Percentiles rank a stretch among this genome's conserved stretches.
Conservation (phyloP, 2,888 invertebrate species). For the Papilio demoleus region DNA sequence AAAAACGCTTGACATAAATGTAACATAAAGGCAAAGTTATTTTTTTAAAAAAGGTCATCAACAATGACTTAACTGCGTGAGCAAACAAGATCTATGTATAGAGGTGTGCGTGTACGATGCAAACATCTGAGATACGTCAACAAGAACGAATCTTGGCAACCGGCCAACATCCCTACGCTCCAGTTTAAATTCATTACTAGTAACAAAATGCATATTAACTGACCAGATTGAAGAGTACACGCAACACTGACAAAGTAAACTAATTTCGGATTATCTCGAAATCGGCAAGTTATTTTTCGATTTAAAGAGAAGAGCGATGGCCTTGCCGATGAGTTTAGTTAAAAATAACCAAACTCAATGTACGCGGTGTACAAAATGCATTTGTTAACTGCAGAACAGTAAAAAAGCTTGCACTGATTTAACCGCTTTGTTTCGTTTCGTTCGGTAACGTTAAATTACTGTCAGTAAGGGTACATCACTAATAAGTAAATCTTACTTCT, state of each 20-base stretch:
- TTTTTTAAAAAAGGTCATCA: neutral
- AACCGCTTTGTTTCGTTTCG: neutral
- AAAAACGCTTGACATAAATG: neutral
- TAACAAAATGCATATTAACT: conserved; percentile 48
- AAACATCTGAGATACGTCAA: conserved; percentile 38
- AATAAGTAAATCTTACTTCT: no score
- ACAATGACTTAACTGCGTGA: conserved; percentile 47
- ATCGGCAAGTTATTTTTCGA: conserved; percentile 5
- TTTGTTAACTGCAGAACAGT: neutral
- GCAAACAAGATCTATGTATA: conserved; percentile 46
- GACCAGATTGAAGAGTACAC: conserved; percentile 56
- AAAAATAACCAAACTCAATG: conserved; percentile 14
- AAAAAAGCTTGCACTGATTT: neutral
- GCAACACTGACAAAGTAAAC: conserved; percentile 52
- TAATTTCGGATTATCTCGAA: conserved; percentile 13
- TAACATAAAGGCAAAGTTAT: no score
- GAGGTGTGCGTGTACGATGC: conserved; percentile 14
- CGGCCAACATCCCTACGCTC: conserved; percentile 67
- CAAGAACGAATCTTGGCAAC: conserved; percentile 57
- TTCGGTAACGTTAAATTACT: neutral
- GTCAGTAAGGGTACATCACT: no score
- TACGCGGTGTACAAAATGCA: conserved; percentile 4
- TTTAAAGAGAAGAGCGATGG: conserved; percentile 29
- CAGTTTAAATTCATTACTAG: conserved; percentile 56
- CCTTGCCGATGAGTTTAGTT: conserved; percentile 22